phyloP scores from a whole-genome alignment of 2,888 invertebrate genomes.

The Chloroclysta siterata region DNA sequence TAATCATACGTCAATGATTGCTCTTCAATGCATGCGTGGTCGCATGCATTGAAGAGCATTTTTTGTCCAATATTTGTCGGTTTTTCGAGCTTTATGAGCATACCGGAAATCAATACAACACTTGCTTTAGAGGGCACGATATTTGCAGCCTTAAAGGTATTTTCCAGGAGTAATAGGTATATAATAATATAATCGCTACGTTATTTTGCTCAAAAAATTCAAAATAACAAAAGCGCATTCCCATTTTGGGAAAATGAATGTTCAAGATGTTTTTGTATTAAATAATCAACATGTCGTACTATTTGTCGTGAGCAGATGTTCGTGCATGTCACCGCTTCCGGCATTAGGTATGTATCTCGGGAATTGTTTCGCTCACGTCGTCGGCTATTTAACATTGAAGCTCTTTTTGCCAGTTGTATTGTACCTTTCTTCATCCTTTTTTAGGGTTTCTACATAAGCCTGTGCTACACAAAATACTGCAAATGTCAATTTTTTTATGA shows the following conservation, averaged over 20 bases:
- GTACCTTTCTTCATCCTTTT: not conserved
- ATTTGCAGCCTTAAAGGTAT: no score
- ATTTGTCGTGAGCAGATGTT: slow-evolving; percentile 36
- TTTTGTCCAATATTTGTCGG: no score
- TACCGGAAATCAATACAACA: no score
- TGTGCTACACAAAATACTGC: not conserved
- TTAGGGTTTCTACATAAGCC: not conserved
- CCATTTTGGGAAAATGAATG: not conserved
- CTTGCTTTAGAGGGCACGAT: no score
- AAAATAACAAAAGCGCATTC: not conserved
- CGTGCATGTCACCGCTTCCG: slow-evolving; percentile 36
- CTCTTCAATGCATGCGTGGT: no score
- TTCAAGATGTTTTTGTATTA: not conserved
- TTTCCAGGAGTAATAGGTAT: no score
- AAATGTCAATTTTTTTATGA: not conserved
- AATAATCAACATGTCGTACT: slow-evolving; percentile 25
- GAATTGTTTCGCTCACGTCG: slow-evolving; percentile 28
- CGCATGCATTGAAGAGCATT: no score
- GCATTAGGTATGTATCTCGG: slow-evolving; percentile 36
- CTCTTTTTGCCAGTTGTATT: slow-evolving; percentile 5
- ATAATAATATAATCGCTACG: no score
- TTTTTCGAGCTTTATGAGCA: no score
- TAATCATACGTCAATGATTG: no score
- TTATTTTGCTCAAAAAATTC: no score
- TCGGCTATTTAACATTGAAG: slow-evolving; percentile 35